These are phyloP conservation scores for Aplochiton taeniatus DNA, from an alignment of 2,797 vertebrate species.

Conservation along the genomic window DNA sequence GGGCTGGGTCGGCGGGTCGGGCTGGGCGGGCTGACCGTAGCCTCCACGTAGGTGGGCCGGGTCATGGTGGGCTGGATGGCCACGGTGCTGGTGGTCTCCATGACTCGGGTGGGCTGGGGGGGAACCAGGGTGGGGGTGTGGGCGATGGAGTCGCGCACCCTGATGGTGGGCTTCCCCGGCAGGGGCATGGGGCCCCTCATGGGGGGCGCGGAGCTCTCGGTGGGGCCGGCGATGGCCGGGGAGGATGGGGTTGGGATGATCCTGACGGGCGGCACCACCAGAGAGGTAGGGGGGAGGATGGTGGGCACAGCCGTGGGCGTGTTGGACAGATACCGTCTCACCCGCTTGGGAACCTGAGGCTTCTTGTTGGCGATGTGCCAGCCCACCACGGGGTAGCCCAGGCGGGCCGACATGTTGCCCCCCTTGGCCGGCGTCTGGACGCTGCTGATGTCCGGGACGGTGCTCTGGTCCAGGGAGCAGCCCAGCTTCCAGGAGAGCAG, in stretches of 20 bases:
- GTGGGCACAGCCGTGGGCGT: constrained; percentile 83
- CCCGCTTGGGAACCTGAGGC: constrained; percentile 87
- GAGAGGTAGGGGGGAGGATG: constrained; percentile 84
- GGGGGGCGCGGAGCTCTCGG: constrained; percentile 85
- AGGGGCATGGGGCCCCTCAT: constrained; percentile 87
- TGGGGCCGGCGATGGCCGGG: constrained; percentile 86
- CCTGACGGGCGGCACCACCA: constrained; percentile 84
- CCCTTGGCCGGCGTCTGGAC: constrained; percentile 92
- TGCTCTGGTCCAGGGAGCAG: constrained; percentile 90
- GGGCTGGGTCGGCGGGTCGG: constrained; percentile 76
- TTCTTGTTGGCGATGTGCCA: constrained; percentile 99
- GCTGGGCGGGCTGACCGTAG: constrained; percentile 81
- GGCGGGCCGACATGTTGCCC: constrained; percentile 91
- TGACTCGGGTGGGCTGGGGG: constrained; percentile 83
- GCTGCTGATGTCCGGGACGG: constrained; percentile 87
- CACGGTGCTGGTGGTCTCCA: constrained; percentile 80
- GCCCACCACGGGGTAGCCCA: constrained; percentile 95
- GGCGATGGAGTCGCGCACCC: constrained; percentile 81
- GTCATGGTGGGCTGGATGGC: constrained; percentile 84
- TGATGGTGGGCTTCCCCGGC: constrained; percentile 89
- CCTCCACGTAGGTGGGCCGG: constrained; percentile 77
- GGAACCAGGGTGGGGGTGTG: constrained; percentile 85
- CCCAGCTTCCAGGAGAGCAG: constrained; percentile 96
- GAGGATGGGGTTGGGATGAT: constrained; percentile 93
- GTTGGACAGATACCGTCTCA: constrained; percentile 89